Conservation (phyloP, 2,113 vertebrate genomes). For the Aegithalos caudatus region DNA sequence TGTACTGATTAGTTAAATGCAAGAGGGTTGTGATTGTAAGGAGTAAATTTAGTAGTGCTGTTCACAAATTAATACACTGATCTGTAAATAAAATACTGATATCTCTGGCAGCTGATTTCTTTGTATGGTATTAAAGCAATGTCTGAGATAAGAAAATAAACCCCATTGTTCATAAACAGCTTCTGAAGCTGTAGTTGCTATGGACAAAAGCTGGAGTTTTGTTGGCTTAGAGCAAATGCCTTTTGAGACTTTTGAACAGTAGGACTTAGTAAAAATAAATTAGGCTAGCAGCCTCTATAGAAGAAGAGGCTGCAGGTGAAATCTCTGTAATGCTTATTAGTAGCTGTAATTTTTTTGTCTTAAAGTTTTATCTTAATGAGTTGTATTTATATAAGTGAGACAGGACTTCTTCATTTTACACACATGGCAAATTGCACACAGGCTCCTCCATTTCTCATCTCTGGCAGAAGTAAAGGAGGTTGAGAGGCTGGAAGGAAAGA, state of each 20-base stretch:
- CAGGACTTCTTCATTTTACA: not conserved
- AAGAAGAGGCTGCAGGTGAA: not conserved
- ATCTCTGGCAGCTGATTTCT: not conserved
- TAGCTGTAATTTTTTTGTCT: not conserved
- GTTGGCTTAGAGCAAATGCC: accelerated
- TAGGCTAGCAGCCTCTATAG: not conserved
- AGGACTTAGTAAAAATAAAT: not conserved
- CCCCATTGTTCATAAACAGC: not conserved
- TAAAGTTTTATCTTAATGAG: not conserved
- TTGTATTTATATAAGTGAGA: not conserved
- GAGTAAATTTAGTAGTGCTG: not conserved
- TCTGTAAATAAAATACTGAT: not conserved
- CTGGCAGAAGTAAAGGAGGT: not conserved
- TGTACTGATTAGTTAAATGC: not conserved
- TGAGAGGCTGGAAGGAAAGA: not conserved
- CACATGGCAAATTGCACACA: accelerated
- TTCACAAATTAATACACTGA: not conserved
- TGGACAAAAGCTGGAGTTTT: not conserved
- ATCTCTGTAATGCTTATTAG: not conserved
- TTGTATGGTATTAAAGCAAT: not conserved
- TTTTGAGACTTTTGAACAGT: not conserved
- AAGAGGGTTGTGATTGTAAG: not conserved
- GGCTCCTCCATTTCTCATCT: not conserved
- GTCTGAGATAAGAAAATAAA: not conserved
- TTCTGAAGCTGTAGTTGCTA: not conserved